phyloP scores from a whole-genome alignment of 2,113 vertebrate species.

The Aspiorhynchus laticeps region DNA sequence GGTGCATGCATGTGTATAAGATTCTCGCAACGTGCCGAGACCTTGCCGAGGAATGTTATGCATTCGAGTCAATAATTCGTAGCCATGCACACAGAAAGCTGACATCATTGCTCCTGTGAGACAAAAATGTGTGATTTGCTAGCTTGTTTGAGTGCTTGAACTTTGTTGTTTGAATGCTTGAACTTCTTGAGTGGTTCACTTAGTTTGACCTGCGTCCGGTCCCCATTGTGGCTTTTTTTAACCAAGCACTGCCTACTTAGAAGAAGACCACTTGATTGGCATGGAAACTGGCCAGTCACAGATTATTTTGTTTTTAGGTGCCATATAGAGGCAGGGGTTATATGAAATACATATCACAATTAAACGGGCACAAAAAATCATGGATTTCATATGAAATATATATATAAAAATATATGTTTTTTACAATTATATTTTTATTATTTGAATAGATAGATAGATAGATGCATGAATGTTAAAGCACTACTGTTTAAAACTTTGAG shows the following conservation, averaged over 20 bases:
- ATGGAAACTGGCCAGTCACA: background rate
- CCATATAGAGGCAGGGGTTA: too few relatives aligned
- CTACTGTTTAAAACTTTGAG: too few relatives aligned
- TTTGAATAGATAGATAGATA: too few relatives aligned
- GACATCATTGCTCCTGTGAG: slow-evolving; percentile 23
- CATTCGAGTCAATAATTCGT: slow-evolving; percentile 28
- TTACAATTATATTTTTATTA: too few relatives aligned
- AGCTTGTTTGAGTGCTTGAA: background rate
- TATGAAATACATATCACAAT: too few relatives aligned
- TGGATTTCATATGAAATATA: too few relatives aligned
- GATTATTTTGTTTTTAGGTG: background rate
- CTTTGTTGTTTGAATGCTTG: background rate
- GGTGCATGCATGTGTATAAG: slow-evolving; percentile 10
- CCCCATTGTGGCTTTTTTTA: background rate
- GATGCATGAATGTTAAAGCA: too few relatives aligned
- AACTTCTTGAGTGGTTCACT: background rate
- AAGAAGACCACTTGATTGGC: background rate
- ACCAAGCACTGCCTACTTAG: background rate
- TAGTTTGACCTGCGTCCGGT: background rate
- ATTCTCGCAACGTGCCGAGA: slow-evolving; percentile 38
- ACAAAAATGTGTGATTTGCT: background rate
- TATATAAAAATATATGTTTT: too few relatives aligned
- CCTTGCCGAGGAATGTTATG: slow-evolving; percentile 32
- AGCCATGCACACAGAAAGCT: slow-evolving; percentile 12
- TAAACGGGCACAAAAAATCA: too few relatives aligned